Evolutionary conservation across 1,140 invertebrate genomes (phyloP), one percentile per base, ranked within the genome.

Genomic region (Danaus melanippus): DNA sequence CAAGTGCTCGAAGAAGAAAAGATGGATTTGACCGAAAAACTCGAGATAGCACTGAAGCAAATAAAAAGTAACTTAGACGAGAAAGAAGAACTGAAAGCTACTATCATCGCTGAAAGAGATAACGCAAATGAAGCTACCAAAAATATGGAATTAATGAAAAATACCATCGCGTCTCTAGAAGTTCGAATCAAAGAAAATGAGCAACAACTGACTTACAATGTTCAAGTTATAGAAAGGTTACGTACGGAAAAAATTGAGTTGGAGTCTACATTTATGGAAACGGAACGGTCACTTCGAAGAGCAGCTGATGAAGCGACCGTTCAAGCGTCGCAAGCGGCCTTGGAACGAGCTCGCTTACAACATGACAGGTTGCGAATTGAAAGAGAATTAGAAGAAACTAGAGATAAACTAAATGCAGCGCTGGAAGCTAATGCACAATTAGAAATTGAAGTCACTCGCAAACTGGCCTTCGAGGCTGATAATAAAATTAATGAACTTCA

Each of bases 251-350:
- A 76, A 55, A 74, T 74, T 55, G 77, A 84, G 50, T 58, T 86
- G 21, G 82, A 86, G 58, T 46, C 65, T 8, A 75, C 77, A 8
- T 80, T 78, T 63, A 60, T 79, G 56, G 82, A 85, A 59, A 85
- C 66, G 7, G 84, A 87, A 50, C 69, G 79, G 11, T 66, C 71
- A 8, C 50, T 87, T 32, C 61, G 84, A 52, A 71, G 79, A 15
- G 84, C 84, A 32, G 84, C 83, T 1, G 86, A 87, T 54, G 83
- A 87, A 52, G 86, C 85, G 0, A 84, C 84, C 0, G 74, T 88
- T 4, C 86, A 87, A 65, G 84, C 86, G 3, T 88, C 86, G 8
- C 81, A 88, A 62, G 85, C 83, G 8, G 80, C 86, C n/a, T 60
- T 88, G 42, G 86, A 88, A 53, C 61, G 85, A 46, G 78, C 83